A percentile compares a stretch with the other conserved stretches of the same genome.
Conservation (phyloP, 2,113 vertebrate species). For the Narcine bancroftii region DNA sequence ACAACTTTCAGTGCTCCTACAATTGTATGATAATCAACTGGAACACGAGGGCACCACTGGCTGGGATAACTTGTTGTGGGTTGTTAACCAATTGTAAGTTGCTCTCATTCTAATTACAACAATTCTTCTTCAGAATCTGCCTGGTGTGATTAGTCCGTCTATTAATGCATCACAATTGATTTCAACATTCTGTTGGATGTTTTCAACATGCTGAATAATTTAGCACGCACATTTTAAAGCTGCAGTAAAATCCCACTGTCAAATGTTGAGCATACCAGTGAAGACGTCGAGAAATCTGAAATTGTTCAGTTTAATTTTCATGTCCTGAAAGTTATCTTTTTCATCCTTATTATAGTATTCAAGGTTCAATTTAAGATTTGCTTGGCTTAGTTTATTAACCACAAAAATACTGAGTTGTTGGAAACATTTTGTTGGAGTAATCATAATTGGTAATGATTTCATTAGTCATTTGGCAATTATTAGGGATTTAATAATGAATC, state of each 20-base stretch:
- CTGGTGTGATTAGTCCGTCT: not conserved
- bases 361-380: not conserved
- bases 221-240: not conserved
- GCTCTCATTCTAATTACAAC: slow-evolving; percentile 1
- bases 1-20: slow-evolving; percentile 71
- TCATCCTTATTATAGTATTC: not conserved
- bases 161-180: not conserved
- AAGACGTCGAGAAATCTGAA: not conserved
- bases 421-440: not conserved
- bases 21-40: slow-evolving; percentile 87
- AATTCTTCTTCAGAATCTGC: not conserved
- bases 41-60: slow-evolving; percentile 92
- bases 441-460: not conserved
- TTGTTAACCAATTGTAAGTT: slow-evolving; percentile 96
- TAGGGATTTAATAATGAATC: not conserved
- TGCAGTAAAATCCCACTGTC: not conserved
- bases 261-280: not conserved
- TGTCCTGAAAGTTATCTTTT: not conserved
- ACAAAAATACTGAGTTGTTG: not conserved
- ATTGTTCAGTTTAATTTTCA: not conserved
- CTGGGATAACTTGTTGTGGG: slow-evolving; percentile 94
- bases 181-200: not conserved
- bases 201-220: not conserved
- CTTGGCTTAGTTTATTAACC: not conserved
- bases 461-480: not conserved